Conservation (phyloP, 2,888 invertebrate genomes). For the Lepidochitona cinerea region DNA sequence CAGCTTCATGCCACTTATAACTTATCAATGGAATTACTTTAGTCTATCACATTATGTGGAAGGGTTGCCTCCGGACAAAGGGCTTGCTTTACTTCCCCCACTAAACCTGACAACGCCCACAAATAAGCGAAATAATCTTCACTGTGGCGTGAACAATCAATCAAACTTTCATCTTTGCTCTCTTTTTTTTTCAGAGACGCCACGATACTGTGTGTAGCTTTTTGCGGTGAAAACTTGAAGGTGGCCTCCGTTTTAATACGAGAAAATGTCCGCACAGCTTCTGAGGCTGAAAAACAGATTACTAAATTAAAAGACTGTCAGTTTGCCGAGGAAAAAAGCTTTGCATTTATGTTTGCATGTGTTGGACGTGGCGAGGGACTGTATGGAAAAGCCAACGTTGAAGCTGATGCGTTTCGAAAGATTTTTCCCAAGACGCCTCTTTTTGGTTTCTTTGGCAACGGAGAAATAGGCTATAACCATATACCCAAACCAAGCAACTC, state of each 20-base stretch:
- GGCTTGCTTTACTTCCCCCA: too few species aligned
- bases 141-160: too few species aligned
- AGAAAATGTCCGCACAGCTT: conserved; percentile 29
- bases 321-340: conserved; percentile 46
- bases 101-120: too few species aligned
- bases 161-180: not conserved
- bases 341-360: conserved; percentile 72
- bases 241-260: conserved; percentile 49
- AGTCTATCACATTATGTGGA: too few species aligned
- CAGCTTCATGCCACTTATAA: too few species aligned
- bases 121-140: too few species aligned
- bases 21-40: too few species aligned
- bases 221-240: conserved; percentile 47
- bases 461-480: conserved; percentile 70
- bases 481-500: conserved; percentile 17
- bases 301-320: conserved; percentile 42
- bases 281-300: conserved; percentile 43
- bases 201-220: conserved; percentile 37
- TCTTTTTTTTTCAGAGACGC: conserved; percentile 30
- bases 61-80: too few species aligned
- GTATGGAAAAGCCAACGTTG: conserved; percentile 63
- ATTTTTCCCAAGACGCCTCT: conserved; percentile 71
- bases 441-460: conserved; percentile 73
- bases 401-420: conserved; percentile 68
- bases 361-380: conserved; percentile 68